Evolutionary conservation across 2,797 vertebrate genomes (phyloP).

Genomic region (Darevskia mixta): DNA sequence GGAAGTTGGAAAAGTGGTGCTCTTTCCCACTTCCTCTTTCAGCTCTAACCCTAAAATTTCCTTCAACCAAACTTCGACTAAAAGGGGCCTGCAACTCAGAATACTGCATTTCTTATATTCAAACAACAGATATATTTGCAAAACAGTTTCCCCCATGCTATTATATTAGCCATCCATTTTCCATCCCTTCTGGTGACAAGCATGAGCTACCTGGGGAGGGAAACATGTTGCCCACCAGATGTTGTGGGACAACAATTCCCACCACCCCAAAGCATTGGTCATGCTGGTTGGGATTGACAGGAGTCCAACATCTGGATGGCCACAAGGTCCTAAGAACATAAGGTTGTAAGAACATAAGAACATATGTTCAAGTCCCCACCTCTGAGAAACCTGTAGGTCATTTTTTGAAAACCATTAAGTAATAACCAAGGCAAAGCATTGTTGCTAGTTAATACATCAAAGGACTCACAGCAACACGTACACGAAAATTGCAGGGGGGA

Average conservation of each 20-base stretch:
- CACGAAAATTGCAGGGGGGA: not conserved
- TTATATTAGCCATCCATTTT: not conserved
- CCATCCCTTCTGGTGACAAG: not conserved
- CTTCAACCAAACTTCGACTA: slow-evolving; percentile 22
- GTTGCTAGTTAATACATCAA: not conserved
- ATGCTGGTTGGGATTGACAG: no score
- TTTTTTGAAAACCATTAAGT: not conserved
- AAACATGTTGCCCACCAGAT: no score
- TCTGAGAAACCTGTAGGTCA: not conserved
- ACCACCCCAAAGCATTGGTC: no score
- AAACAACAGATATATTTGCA: not conserved
- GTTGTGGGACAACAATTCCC: no score
- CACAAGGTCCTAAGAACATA: no score
- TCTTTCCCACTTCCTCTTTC: no score
- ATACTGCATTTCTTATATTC: slow-evolving; percentile 5
- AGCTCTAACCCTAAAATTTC: no score
- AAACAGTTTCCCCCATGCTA: not conserved
- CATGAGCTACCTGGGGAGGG: no score
- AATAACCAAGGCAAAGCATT: not conserved
- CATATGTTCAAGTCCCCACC: no score
- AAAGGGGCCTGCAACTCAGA: not conserved
- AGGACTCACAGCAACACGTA: not conserved
- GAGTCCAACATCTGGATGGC: no score
- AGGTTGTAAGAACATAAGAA: no score
- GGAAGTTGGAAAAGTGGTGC: no score